A percentile compares a stretch with the other conserved stretches of the same genome.
phyloP scores from a whole-genome alignment of 2,113 vertebrate genomes.

The Odontophorus gujanensis region DNA sequence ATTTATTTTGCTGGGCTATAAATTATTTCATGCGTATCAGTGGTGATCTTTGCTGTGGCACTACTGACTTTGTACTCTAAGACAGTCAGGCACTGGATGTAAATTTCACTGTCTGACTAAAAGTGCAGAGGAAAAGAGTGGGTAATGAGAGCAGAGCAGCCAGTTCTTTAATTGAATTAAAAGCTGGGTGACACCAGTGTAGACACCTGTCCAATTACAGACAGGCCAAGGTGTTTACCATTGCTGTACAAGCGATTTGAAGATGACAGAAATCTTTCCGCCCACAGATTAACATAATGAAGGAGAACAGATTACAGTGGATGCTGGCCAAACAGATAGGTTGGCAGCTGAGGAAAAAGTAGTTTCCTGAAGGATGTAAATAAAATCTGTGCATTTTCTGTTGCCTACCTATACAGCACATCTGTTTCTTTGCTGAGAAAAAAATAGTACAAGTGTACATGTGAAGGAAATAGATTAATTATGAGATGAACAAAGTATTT shows the following conservation, averaged over 20 bases:
- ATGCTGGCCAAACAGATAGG: constrained; percentile 84
- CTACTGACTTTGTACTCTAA: constrained; percentile 78
- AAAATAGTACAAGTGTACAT: not conserved
- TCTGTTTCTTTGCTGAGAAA: constrained; percentile 52
- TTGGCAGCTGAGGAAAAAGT: constrained; percentile 79
- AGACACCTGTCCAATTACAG: constrained; percentile 93
- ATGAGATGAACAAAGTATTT: not conserved
- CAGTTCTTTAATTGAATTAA: constrained; percentile 98
- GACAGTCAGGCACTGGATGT: constrained; percentile 78
- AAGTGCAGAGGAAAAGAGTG: constrained; percentile 88
- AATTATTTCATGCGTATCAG: constrained; percentile 31
- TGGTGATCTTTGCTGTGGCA: constrained; percentile 54
- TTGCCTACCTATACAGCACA: constrained; percentile 38
- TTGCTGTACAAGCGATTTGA: constrained; percentile 81
- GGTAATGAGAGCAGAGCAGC: constrained; percentile 90
- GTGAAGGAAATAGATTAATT: not conserved
- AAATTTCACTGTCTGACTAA: constrained; percentile 84
- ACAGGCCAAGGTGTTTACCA: constrained; percentile 89
- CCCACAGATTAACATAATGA: constrained; percentile 92
- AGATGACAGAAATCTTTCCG: constrained; percentile 90
- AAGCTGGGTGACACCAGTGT: constrained; percentile 85
- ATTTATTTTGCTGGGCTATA: constrained; percentile 39
- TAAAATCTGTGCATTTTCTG: constrained; percentile 54
- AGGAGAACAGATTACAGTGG: constrained; percentile 88
- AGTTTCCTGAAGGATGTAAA: constrained; percentile 71